Conservation (phyloP, 2,888 invertebrate species). For the Thumatha senex region DNA sequence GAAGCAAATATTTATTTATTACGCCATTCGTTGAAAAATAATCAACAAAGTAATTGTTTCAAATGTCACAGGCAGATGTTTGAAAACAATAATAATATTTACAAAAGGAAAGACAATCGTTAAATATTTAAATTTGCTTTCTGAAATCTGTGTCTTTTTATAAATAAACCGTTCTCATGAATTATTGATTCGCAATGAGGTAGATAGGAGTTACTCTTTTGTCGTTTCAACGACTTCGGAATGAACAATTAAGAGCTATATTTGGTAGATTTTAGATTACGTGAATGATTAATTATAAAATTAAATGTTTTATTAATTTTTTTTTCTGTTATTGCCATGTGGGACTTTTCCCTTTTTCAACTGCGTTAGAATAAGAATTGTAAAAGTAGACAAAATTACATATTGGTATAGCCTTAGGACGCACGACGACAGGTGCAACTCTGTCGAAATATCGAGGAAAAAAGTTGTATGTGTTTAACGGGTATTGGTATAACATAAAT, state of each 20-base stretch:
- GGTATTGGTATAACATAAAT: too few relatives aligned
- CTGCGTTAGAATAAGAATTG: neutral
- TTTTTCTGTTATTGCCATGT: too few relatives aligned
- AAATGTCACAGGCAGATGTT: conserved; percentile 24
- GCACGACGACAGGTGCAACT: too few relatives aligned
- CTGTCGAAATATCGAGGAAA: too few relatives aligned
- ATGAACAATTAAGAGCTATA: conserved; percentile 16
- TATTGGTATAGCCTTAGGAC: too few relatives aligned
- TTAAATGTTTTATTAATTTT: neutral
- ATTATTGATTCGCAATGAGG: conserved; percentile 30
- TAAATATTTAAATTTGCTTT: conserved; percentile 31
- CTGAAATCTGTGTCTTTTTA: conserved; percentile 26
- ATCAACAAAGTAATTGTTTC: neutral
- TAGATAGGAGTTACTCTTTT: conserved; percentile 12
- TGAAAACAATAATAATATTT: conserved; percentile 21
- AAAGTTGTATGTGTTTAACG: too few relatives aligned
- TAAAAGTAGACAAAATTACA: too few relatives aligned
- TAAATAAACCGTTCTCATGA: conserved; percentile 31
- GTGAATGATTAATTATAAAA: neutral
- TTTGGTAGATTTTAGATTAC: neutral
- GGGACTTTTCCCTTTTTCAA: neutral
- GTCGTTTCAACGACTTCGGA: conserved; percentile 20
- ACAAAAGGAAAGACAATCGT: conserved; percentile 24
- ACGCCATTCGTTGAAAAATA: neutral
- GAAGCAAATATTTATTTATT: neutral